Evolutionary conservation across 2,888 invertebrate species (phyloP), one percentile per base, ranked within the genome.

Genomic region (Drosophila formosana): DNA sequence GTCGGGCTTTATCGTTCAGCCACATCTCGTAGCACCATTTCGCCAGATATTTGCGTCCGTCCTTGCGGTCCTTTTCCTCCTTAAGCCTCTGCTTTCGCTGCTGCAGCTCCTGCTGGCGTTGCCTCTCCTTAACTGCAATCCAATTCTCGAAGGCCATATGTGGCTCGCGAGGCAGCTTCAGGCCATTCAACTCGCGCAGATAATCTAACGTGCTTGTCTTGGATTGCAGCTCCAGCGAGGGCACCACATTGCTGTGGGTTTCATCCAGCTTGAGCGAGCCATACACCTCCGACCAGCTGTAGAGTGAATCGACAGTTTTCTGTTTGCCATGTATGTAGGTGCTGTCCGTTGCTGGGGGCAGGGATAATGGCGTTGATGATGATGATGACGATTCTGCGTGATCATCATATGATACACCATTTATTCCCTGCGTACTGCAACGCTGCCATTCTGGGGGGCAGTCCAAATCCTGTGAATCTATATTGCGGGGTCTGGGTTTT

Each of bases 61-160:
- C 62, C 46, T 89, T 90, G 6, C 90, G 90, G 32, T 84, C 49
- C 26, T 86, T 72, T 2, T 62, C 52, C 41, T 82, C 58, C 2
- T 66, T 47, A n/a, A 63, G 63, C 13, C 88, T 79, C 4, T 34
- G 58, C 28, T 80, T 79, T 13, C 78, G 67, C 11, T 68, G 72
- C 30, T 52, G 30, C 0, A 58, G 52, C 41, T 69, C 37, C 6
- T 56, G 43, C 13, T 51, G 52, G 1, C 72, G 57, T 8, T 56
- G 49, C 8, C 51, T 80, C 80, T 81, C 84, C 80, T 92, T 92
- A 9, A 89, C 89, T 2, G 89, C 90, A 3, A 80, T 77, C 92
- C 92, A 92, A 5, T 83, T 90, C 4, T 84, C 79, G 52, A 84
- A 92, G 3, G 92, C 92, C 11, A 72, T 49, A 26, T 91, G 82